Conservation (phyloP, 2,888 invertebrate genomes). For the Eupithecia tripunctaria region DNA sequence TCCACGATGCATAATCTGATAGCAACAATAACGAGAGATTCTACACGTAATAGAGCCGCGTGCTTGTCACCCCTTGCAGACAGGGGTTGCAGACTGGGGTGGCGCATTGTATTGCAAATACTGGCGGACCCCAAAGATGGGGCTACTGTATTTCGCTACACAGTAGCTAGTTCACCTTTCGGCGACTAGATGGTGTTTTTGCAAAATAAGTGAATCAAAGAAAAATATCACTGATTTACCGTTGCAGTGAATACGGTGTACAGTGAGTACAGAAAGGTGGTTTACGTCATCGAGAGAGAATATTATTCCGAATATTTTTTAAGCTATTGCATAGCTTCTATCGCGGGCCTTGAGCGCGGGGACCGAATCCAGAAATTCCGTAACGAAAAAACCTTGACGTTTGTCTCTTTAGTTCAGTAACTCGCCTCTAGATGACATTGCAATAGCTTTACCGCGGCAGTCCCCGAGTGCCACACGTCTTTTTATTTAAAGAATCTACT, state of each 20-base stretch:
- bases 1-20: conserved; percentile 13
- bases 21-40: conserved; percentile 39
- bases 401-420: no score
- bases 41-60: conserved; percentile 54
- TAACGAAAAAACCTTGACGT: no score
- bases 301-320: no score
- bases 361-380: no score
- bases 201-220: conserved; percentile 6
- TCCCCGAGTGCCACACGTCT: no score
- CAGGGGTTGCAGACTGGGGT: conserved; percentile 66
- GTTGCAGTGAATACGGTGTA: background rate
- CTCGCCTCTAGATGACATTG: no score
- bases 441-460: no score
- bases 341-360: no score
- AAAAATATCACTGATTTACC: background rate
- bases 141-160: conserved; percentile 77
- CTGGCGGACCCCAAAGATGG: conserved; percentile 73
- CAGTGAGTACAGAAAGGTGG: background rate
- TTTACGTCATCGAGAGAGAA: background rate
- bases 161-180: conserved; percentile 73
- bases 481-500: background rate
- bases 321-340: no score
- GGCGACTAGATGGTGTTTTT: conserved; percentile 67
- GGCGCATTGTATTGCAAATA: conserved; percentile 73
- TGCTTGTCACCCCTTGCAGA: conserved; percentile 69